Percentiles rank a stretch among this genome's conserved stretches.
phyloP scores from a whole-genome alignment of 2,113 vertebrate species.

The Microtus ochrogaster region DNA sequence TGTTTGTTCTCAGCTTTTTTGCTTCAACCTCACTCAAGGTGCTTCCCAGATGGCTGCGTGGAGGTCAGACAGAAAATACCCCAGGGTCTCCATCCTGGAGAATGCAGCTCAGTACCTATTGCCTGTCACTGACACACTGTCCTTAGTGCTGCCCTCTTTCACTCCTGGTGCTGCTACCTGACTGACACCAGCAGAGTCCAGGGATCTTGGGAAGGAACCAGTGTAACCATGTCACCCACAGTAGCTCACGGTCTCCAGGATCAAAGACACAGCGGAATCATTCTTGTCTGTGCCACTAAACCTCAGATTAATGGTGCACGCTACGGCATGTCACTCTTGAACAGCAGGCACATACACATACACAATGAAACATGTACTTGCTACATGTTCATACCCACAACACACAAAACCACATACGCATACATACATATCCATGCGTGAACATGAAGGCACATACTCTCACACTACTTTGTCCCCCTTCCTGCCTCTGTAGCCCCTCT shows the following conservation, averaged over 20 bases:
- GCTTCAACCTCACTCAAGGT: not conserved
- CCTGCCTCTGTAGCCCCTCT: not conserved
- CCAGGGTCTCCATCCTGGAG: not conserved
- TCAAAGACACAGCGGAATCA: not conserved
- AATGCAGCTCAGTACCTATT: not conserved
- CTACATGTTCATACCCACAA: not conserved
- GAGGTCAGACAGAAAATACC: not conserved
- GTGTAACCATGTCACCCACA: not conserved
- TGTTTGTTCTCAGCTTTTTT: not conserved
- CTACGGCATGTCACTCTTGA: not conserved
- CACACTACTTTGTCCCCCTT: not conserved
- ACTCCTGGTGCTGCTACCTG: not conserved
- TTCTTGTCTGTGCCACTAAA: not conserved
- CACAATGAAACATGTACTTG: not conserved
- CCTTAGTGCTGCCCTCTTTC: not conserved
- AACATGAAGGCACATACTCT: not conserved
- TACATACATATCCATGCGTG: not conserved
- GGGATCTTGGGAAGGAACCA: not conserved
- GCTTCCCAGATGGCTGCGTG: not conserved
- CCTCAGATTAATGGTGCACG: not conserved
- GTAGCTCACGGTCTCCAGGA: not conserved
- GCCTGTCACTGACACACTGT: not conserved
- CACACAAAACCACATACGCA: not conserved
- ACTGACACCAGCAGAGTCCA: not conserved
- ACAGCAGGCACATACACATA: not conserved